These are phyloP conservation scores for Cyphotilapia sp. DNA, from an alignment of 2,113 vertebrate species.

Conservation along the genomic window DNA sequence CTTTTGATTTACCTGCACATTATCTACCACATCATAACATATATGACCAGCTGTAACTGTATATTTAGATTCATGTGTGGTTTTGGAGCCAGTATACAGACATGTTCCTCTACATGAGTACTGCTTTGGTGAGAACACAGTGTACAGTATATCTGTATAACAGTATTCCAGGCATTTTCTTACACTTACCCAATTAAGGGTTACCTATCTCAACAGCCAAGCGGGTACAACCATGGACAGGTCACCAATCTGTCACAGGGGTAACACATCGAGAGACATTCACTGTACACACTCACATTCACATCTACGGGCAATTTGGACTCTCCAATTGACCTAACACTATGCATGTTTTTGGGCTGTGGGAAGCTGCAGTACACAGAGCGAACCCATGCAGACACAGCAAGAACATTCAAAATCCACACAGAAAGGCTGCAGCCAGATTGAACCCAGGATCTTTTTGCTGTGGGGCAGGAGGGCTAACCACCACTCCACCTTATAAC, in stretches of 20 bases:
- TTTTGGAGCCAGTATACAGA: not conserved
- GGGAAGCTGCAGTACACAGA: not conserved
- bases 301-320: not conserved
- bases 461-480: not conserved
- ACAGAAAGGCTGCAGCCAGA: not conserved
- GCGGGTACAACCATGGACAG: not conserved
- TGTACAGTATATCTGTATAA: not conserved
- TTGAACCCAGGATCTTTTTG: not conserved
- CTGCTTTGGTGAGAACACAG: not conserved
- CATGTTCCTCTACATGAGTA: not conserved
- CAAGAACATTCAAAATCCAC: not conserved
- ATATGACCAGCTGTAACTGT: not conserved
- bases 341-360: not conserved
- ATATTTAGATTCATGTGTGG: not conserved
- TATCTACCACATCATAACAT: not conserved
- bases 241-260: not conserved
- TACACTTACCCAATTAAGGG: not conserved
- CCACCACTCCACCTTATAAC: not conserved
- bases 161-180: not conserved
- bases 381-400: rapidly evolving
- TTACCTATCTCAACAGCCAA: not conserved
- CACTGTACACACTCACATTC: not conserved
- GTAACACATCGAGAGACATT: not conserved
- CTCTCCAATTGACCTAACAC: not conserved
- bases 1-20: not conserved